phyloP scores from a whole-genome alignment of 2,113 vertebrate species.

The Scopus umbretta region DNA sequence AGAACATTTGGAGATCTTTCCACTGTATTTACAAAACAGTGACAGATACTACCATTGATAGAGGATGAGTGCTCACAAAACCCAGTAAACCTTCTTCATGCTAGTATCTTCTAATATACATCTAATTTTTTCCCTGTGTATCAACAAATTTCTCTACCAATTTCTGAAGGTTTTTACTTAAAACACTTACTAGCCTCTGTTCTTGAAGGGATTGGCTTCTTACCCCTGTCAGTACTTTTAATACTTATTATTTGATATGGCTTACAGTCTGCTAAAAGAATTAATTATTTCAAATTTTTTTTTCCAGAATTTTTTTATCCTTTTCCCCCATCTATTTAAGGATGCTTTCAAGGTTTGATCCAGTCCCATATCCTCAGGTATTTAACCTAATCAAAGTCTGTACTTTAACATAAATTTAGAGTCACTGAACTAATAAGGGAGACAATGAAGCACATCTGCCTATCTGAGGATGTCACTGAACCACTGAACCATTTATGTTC shows the following conservation, averaged over 20 bases:
- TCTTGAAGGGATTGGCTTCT: neutral
- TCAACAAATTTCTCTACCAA: neutral
- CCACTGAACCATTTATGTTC: neutral
- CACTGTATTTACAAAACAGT: neutral
- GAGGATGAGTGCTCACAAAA: neutral
- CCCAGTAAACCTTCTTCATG: neutral
- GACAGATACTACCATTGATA: neutral
- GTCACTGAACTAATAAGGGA: neutral
- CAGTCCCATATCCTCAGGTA: neutral
- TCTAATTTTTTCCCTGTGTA: neutral
- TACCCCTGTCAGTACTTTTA: neutral
- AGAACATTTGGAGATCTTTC: neutral
- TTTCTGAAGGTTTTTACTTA: neutral
- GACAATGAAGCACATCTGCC: neutral
- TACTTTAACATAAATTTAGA: neutral
- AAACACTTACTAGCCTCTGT: neutral
- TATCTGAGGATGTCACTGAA: neutral
- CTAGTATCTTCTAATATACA: neutral
- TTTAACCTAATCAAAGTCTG: neutral
- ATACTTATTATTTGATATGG: neutral
- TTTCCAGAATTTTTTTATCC: neutral
- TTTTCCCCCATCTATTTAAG: neutral
- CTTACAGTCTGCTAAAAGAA: neutral
- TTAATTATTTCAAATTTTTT: neutral
- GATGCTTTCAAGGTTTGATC: neutral